Conservation (phyloP, 2,797 vertebrate species). For the Chelonia mydas region DNA sequence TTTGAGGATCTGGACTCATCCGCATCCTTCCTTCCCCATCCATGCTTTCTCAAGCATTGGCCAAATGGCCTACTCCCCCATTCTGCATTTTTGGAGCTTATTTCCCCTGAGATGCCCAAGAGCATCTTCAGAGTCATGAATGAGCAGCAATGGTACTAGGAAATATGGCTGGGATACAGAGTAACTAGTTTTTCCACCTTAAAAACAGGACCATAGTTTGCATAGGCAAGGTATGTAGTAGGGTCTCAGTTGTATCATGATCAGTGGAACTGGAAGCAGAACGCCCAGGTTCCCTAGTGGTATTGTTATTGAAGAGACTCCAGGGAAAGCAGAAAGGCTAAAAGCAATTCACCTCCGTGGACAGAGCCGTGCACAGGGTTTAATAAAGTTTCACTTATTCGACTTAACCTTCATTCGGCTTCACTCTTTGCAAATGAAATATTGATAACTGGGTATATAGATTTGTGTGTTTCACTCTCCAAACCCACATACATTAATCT, state of each 20-base stretch:
- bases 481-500: rapidly evolving
- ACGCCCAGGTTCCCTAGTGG: too few relatives aligned
- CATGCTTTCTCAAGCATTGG: neutral
- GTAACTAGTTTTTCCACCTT: neutral
- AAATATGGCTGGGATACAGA: neutral
- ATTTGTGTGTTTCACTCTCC: too few relatives aligned
- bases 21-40: neutral
- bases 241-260: too few relatives aligned
- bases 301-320: too few relatives aligned
- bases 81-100: neutral
- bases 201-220: neutral
- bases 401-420: too few relatives aligned
- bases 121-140: neutral
- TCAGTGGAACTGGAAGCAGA: too few relatives aligned
- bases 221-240: neutral
- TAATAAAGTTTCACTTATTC: too few relatives aligned
- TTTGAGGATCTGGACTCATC: neutral
- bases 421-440: too few relatives aligned
- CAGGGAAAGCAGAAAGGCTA: too few relatives aligned
- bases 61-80: neutral
- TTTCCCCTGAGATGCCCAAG: neutral
- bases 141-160: neutral
- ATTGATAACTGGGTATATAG: too few relatives aligned
- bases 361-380: too few relatives aligned
- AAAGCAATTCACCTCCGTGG: too few relatives aligned